phyloP scores from a whole-genome alignment of 2,797 vertebrate genomes.

The Melanotaenia boesemani region DNA sequence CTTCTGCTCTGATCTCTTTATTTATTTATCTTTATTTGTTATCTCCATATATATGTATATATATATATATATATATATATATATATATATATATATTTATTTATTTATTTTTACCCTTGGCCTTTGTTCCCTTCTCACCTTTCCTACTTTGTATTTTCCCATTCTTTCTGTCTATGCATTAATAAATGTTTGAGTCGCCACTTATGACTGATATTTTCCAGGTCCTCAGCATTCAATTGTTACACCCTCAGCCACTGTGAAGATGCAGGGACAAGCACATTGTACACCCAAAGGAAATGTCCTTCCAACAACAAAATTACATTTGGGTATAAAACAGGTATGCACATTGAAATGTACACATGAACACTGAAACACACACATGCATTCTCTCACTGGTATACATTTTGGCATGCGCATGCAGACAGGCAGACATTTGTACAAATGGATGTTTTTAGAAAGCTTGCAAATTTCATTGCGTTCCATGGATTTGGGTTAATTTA shows the following conservation, averaged over 20 bases:
- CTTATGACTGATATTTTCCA: constrained; percentile 58
- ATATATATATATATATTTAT: neutral
- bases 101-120: constrained; percentile 3
- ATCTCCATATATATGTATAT: neutral
- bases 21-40: neutral
- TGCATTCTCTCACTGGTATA: constrained; percentile 14
- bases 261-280: constrained; percentile 84
- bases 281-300: constrained; percentile 88
- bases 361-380: constrained; percentile 13
- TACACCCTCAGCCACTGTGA: constrained; percentile 69
- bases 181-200: constrained; percentile 61
- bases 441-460: constrained; percentile 80
- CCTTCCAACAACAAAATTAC: constrained; percentile 89
- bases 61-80: neutral
- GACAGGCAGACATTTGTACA: constrained; percentile 65
- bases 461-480: constrained; percentile 97
- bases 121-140: constrained; percentile 14
- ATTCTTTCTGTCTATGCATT: constrained; percentile 26
- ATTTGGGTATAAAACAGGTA: constrained; percentile 59
- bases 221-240: constrained; percentile 65
- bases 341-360: constrained; percentile 19
- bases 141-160: constrained; percentile 10
- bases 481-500: constrained; percentile 98
- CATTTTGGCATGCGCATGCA: constrained; percentile 45
- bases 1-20: constrained; percentile 45